These are phyloP conservation scores for Hyposoter didymator DNA, from an alignment of 2,888 invertebrate genomes.

Conservation along the genomic window DNA sequence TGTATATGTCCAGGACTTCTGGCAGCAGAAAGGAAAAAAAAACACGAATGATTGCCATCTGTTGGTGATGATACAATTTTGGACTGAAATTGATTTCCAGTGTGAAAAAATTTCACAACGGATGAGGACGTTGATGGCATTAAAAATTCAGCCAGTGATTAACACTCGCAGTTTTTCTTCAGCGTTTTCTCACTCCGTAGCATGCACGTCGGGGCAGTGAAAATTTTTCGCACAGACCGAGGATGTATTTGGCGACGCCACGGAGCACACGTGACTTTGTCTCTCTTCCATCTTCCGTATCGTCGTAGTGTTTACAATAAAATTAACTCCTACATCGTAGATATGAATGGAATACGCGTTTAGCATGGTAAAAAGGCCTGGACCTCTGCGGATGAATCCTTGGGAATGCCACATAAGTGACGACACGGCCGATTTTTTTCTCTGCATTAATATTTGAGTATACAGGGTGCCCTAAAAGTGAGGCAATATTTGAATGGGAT, in stretches of 20 bases:
- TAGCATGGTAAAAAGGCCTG: conserved; percentile 72
- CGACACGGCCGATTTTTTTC: conserved; percentile 6
- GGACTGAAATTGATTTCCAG: not conserved
- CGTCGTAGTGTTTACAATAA: conserved; percentile 75
- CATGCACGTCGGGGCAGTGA: not conserved
- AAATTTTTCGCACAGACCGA: conserved; percentile 18
- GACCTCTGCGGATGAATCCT: conserved; percentile 66
- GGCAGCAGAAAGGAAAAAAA: not conserved
- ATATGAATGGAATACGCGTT: conserved; percentile 74
- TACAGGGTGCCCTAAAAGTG: not conserved
- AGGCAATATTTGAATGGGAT: not conserved
- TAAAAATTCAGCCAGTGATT: conserved; percentile 19
- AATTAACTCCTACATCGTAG: conserved; percentile 76
- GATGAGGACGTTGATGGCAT: not conserved
- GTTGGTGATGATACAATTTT: not conserved
- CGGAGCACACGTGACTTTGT: conserved; percentile 13
- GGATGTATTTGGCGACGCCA: conserved; percentile 45
- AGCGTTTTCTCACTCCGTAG: not conserved
- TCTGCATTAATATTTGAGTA: not conserved
- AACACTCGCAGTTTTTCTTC: conserved; percentile 23
- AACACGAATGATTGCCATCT: not conserved
- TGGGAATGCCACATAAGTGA: conserved; percentile 68
- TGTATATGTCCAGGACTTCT: not conserved
- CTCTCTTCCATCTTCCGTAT: conserved; percentile 63
- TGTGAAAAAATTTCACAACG: not conserved